Conservation (phyloP, 2,888 invertebrate species). For the Reticulitermes lucifugus region DNA sequence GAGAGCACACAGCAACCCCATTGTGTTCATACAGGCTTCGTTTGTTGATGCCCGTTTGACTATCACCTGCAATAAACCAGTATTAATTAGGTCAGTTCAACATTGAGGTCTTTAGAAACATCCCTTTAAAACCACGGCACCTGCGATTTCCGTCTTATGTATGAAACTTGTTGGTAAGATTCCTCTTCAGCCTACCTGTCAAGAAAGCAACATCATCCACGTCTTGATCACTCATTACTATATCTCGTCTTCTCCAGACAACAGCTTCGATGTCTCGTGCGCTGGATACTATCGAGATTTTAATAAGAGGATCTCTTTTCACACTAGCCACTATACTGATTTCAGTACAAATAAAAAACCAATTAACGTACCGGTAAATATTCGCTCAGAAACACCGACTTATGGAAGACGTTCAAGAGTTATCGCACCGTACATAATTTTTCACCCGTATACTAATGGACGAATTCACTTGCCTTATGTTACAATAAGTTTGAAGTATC, state of each 20-base stretch:
- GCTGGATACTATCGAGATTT: conserved; percentile 65
- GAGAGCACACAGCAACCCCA: conserved; percentile 89
- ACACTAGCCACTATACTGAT: conserved; percentile 52
- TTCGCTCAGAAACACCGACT: conserved; percentile 13
- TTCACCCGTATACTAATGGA: conserved; percentile 29
- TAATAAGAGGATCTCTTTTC: conserved; percentile 62
- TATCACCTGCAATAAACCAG: conserved; percentile 70
- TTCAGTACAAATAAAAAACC: conserved; percentile 18
- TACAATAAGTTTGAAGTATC: background rate
- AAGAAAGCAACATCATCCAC: conserved; percentile 93
- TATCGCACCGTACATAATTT: conserved; percentile 13
- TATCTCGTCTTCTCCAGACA: conserved; percentile 61
- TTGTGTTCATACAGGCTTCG: conserved; percentile 77
- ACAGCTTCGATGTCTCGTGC: conserved; percentile 65
- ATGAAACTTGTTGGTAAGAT: background rate
- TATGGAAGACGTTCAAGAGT: conserved; percentile 31
- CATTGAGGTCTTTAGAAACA: background rate
- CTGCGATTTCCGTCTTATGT: background rate
- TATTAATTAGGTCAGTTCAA: background rate
- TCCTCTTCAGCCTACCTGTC: conserved; percentile 72
- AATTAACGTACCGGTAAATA: conserved; percentile 25
- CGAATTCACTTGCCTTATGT: conserved; percentile 30
- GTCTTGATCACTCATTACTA: conserved; percentile 87
- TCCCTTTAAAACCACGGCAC: no score
- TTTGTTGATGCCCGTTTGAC: conserved; percentile 72